Percentiles rank a stretch among this genome's conserved stretches.
phyloP scores from a whole-genome alignment of 1,140 invertebrate genomes.

The Drosophila nikananu region DNA sequence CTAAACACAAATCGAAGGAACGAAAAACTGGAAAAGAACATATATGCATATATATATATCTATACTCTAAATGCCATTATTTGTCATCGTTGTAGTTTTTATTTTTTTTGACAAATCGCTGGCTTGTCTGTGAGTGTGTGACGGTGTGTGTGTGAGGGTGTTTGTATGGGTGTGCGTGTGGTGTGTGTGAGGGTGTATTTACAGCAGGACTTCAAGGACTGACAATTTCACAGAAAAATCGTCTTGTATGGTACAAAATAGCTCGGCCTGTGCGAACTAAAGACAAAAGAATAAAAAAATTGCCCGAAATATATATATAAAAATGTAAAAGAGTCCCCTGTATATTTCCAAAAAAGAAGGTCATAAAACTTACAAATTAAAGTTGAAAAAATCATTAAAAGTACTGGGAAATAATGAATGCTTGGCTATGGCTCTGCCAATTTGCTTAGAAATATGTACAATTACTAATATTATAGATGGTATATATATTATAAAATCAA shows the following conservation, averaged over 20 bases:
- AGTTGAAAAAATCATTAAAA: neutral
- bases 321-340: neutral
- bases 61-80: constrained; percentile 46
- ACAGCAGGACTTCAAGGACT: constrained; percentile 45
- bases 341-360: neutral
- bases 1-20: constrained; percentile 46
- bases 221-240: constrained; percentile 30
- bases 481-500: neutral
- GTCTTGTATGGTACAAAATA: constrained; percentile 36
- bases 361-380: neutral
- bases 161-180: constrained; percentile 9
- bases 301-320: neutral
- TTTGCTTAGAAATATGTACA: constrained; percentile 36
- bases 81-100: constrained; percentile 14
- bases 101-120: constrained; percentile 30
- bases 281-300: neutral
- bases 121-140: constrained; percentile 53
- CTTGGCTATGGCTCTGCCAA: constrained; percentile 46
- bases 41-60: constrained; percentile 48
- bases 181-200: constrained; percentile 34
- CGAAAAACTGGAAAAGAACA: constrained; percentile 54
- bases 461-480: constrained; percentile 19
- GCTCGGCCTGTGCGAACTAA: constrained; percentile 30
- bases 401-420: neutral
- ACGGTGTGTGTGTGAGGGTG: constrained; percentile 22